Evolutionary conservation across 2,797 vertebrate genomes (phyloP), one percentile per base, ranked within the genome.

Genomic region (Mus minutoides): DNA sequence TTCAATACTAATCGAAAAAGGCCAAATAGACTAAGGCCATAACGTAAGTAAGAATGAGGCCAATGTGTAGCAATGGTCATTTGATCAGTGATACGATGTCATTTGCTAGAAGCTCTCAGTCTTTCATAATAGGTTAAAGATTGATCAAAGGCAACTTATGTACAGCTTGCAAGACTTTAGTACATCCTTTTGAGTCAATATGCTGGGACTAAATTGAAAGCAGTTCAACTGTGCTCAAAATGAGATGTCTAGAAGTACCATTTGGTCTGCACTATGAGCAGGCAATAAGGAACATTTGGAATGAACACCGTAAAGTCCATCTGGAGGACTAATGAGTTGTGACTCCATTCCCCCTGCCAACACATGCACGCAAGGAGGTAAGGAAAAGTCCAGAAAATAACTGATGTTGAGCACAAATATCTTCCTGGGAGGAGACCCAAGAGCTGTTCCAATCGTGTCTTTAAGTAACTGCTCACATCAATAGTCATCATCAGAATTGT

Each of bases 381-480:
- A 71, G 78, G 79, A 94, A 78, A 92, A 24, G 52, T 80, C 46
- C 19, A 60, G 0, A 87, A 89, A 92, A 88, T 40, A 77, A 83
- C 11, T 93, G 56, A 92, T 19, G 43, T 1, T 46, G 56, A 58
- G 11, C 56, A 86, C 88, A 96, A 93, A 49, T 71, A 46, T 52
- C 69, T 29, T 83, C 40, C 76, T 92, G 69, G 86, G 34, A 91
- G 82, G 95, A 52, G 71, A 24, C 82, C 29, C 64, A 88, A 88
- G 22, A 87, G 56, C 73, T 95, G 31, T 29, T 91, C 83, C 62
- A 78, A 40, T 26, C 69, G 40, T 8, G 2, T 64, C 82, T 67
- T 78, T 86, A 92, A 90, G 88, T 96, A 94, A 95, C 85, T 29
- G n/a, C 31, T 95, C 85, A 64, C 56, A 86, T 85, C 19, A 7